Conservation (phyloP, 2,888 invertebrate species). For the Trichopoda pennipes region DNA sequence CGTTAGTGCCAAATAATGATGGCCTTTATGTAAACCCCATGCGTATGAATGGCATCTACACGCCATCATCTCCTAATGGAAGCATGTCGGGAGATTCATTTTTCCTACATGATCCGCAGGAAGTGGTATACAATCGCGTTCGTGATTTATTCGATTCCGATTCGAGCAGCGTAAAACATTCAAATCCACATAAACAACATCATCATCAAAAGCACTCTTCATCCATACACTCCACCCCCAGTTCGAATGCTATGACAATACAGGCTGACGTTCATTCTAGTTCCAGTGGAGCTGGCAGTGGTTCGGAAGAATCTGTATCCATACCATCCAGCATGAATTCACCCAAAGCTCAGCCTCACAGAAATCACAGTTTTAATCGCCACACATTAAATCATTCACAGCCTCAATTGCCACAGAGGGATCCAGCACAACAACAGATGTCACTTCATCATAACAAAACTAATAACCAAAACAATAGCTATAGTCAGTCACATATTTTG, state of each 20-base stretch:
- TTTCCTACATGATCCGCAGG: conserved; percentile 91
- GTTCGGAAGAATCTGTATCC: conserved; percentile 84
- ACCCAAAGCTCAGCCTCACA: conserved; percentile 75
- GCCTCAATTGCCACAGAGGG: conserved; percentile 67
- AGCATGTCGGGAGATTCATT: conserved; percentile 86
- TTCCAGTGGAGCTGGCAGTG: conserved; percentile 84
- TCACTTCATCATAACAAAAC: conserved; percentile 53
- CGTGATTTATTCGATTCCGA: conserved; percentile 89
- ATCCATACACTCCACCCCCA: conserved; percentile 67
- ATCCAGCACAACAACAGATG: conserved; percentile 61
- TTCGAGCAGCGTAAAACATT: conserved; percentile 76
- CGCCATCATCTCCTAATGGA: conserved; percentile 83
- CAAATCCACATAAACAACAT: conserved; percentile 70
- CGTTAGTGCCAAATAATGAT: conserved; percentile 82
- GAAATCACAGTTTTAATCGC: conserved; percentile 74
- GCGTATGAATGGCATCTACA: conserved; percentile 82
- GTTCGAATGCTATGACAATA: conserved; percentile 83
- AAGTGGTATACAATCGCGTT: conserved; percentile 90
- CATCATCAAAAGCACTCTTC: conserved; percentile 63
- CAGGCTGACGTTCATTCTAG: conserved; percentile 94
- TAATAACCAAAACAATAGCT: conserved; percentile 54
- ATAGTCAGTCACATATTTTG: conserved; percentile 59
- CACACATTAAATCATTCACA: conserved; percentile 69
- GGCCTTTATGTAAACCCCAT: conserved; percentile 93
- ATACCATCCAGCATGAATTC: conserved; percentile 82